phyloP scores from a whole-genome alignment of 1,140 invertebrate genomes.

The Drosophila funebris region DNA sequence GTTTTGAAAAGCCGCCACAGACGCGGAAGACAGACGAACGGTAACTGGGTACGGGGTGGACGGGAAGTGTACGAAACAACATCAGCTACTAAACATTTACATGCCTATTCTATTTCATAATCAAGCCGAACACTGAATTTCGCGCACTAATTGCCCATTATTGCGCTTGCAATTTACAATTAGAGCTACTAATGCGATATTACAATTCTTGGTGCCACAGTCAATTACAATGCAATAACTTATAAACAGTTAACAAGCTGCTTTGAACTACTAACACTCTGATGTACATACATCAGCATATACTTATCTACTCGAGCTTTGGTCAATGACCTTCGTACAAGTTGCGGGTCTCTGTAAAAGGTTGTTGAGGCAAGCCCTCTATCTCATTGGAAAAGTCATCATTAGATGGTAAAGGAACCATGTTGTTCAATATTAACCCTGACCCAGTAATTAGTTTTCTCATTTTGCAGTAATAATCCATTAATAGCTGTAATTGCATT shows the following conservation, averaged over 20 bases:
- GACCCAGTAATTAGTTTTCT: slow-evolving; percentile 43
- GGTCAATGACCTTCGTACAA: slow-evolving; percentile 41
- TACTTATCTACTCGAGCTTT: slow-evolving; percentile 7
- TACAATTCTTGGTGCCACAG: slow-evolving; percentile 28
- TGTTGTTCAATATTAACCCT: slow-evolving; percentile 26
- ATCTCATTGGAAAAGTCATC: slow-evolving; percentile 1
- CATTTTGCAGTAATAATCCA: slow-evolving; percentile 13
- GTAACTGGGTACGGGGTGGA: background rate
- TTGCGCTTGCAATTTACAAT: slow-evolving; percentile 44
- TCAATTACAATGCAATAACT: too few species aligned
- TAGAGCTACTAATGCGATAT: slow-evolving; percentile 30
- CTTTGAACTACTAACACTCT: background rate
- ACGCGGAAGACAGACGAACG: slow-evolving; percentile 62
- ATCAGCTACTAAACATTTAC: slow-evolving; percentile 49
- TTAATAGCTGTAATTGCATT: slow-evolving; percentile 21
- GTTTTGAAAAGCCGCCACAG: slow-evolving; percentile 44
- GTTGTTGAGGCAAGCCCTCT: slow-evolving; percentile 1
- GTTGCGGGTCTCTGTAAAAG: background rate
- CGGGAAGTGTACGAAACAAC: slow-evolving; percentile 12
- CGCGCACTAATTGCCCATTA: slow-evolving; percentile 71
- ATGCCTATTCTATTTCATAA: slow-evolving; percentile 81
- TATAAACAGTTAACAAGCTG: slow-evolving; percentile 10
- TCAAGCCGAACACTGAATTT: slow-evolving; percentile 43
- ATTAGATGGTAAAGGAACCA: slow-evolving; percentile 12
- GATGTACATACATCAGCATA: slow-evolving; percentile 6